Conservation (phyloP, 2,888 invertebrate species). For the Eupeodes latifasciatus region DNA sequence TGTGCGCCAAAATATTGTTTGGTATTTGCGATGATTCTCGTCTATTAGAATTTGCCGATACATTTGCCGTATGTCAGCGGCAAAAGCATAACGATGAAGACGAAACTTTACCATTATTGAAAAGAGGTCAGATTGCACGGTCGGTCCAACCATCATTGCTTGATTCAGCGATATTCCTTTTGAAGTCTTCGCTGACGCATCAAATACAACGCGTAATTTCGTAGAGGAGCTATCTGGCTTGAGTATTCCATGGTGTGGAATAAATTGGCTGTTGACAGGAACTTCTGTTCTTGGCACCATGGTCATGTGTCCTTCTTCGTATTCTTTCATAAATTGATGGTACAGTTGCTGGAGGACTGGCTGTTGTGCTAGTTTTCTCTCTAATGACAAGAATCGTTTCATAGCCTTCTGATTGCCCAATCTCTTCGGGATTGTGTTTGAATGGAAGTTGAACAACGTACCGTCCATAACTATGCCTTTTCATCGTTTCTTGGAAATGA, state of each 20-base stretch:
- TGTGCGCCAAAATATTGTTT: conserved; percentile 11
- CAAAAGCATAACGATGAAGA: no score
- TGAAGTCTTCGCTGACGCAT: background rate
- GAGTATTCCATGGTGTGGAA: background rate
- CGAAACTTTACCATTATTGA: background rate
- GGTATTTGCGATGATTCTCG: conserved; percentile 7
- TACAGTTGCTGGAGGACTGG: background rate
- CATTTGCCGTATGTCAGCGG: no score
- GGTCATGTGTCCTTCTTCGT: conserved; percentile 7
- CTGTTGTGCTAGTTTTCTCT: conserved; percentile 50
- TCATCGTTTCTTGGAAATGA: conserved; percentile 38
- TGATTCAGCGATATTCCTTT: background rate
- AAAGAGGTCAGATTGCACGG: background rate
- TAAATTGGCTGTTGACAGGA: background rate
- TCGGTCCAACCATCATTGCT: conserved; percentile 1
- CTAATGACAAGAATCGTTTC: conserved; percentile 55
- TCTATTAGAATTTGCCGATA: conserved; percentile 1
- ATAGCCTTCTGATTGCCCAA: conserved; percentile 15
- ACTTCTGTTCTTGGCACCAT: background rate
- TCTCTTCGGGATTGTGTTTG: no score
- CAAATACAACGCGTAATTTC: background rate
- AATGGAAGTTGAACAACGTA: conserved; percentile 33
- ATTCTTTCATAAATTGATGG: background rate
- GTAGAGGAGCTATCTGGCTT: conserved; percentile 5
- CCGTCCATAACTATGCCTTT: conserved; percentile 42